Conservation (phyloP, 2,113 vertebrate genomes). For the Pomatorhinus ruficollis region DNA sequence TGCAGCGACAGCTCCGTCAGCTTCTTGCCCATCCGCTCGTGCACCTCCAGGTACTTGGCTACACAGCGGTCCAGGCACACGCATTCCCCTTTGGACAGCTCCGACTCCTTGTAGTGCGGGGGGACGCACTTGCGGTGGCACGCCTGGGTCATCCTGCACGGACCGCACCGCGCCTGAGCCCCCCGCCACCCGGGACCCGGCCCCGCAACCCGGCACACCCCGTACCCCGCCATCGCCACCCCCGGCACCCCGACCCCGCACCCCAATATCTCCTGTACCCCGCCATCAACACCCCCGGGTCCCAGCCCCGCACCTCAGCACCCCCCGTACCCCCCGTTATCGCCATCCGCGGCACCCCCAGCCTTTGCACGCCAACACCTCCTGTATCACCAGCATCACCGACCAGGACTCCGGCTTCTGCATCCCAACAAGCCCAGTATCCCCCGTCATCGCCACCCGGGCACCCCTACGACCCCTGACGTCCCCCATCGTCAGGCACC, state of each 20-base stretch:
- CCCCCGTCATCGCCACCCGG: not conserved
- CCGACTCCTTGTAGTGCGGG: constrained; percentile 92
- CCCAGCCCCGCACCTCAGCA: not conserved
- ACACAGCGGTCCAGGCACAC: constrained; percentile 97
- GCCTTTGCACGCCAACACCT: not conserved
- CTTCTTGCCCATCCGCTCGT: constrained; percentile 92
- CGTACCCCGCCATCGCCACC: not conserved
- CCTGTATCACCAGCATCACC: too few species aligned
- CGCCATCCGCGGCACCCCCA: not conserved
- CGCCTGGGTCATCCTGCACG: constrained; percentile 90
- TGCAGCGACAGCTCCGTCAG: constrained; percentile 93
- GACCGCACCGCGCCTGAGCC: not conserved
- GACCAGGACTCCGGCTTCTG: too few species aligned
- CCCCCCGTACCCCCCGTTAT: not conserved
- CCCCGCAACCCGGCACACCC: too few species aligned
- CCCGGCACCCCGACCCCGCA: not conserved
- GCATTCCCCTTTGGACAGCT: constrained; percentile 92
- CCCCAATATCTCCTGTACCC: not conserved
- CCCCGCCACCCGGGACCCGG: not conserved
- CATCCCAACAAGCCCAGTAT: too few species aligned
- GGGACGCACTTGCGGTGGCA: constrained; percentile 96
- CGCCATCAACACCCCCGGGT: too few species aligned
- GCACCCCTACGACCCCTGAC: not conserved
- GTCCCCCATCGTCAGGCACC: not conserved
- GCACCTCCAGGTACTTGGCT: constrained; percentile 96